Conservation (phyloP, 2,888 invertebrate genomes). For the Hirudinaria manillensis region DNA sequence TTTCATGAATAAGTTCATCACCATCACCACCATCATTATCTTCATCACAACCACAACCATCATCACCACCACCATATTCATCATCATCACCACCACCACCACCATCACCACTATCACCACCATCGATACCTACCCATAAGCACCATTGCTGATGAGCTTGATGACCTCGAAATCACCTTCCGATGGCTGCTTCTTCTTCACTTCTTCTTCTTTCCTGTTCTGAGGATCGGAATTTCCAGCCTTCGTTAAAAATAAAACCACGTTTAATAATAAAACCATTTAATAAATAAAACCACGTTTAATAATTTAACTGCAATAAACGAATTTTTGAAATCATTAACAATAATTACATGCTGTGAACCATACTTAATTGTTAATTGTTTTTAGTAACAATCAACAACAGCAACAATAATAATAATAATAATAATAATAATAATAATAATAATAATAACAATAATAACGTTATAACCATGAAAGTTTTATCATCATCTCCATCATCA, state of each 20-base stretch:
- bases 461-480: no score
- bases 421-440: no score
- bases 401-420: no score
- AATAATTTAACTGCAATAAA: not conserved
- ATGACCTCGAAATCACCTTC: constrained; percentile 95
- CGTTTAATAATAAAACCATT: not conserved
- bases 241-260: not conserved
- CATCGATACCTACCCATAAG: constrained; percentile 73
- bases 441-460: no score
- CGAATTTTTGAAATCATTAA: not conserved
- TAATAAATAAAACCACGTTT: not conserved
- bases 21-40: not conserved
- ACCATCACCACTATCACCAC: constrained; percentile 3
- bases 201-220: not conserved
- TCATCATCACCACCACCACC: constrained; percentile 1
- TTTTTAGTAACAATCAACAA: no score
- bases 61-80: not conserved
- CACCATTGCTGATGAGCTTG: constrained; percentile 96
- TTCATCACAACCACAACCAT: not conserved
- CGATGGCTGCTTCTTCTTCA: constrained; percentile 48
- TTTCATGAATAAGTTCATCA: not conserved
- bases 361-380: no score
- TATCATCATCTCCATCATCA: not conserved
- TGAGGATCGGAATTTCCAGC: not conserved
- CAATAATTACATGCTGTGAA: not conserved